A percentile compares a stretch with the other conserved stretches of the same genome.
These are phyloP conservation scores for Maniola hyperantus DNA, from an alignment of 2,888 invertebrate species.

Conservation along the genomic window DNA sequence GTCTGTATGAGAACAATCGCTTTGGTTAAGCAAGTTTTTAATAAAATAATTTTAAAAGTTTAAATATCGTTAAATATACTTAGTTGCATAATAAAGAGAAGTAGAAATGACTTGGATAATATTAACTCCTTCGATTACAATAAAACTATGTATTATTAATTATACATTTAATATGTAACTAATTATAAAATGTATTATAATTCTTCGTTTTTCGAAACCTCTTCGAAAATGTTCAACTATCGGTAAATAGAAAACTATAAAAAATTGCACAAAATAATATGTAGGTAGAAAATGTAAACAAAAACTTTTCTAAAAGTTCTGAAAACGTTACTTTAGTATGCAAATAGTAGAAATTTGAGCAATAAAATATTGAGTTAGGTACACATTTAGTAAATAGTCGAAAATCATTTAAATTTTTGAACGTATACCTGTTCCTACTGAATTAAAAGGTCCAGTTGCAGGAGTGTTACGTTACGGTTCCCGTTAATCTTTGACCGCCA, in stretches of 20 bases:
- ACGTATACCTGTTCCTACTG: not conserved
- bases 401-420: conserved; percentile 1
- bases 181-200: not conserved
- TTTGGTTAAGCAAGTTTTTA: not conserved
- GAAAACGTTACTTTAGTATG: not conserved
- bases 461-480: too few relatives aligned
- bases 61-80: conserved; percentile 6
- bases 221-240: not conserved
- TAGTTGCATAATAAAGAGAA: conserved; percentile 1
- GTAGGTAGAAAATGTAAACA: conserved; percentile 1
- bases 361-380: conserved; percentile 30
- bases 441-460: not conserved
- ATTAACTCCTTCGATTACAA: not conserved
- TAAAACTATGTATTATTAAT: conserved; percentile 1
- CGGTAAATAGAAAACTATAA: conserved; percentile 1
- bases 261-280: conserved; percentile 10
- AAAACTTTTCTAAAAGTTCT: conserved; percentile 5
- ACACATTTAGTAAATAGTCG: not conserved
- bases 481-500: too few relatives aligned
- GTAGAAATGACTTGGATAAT: conserved; percentile 13
- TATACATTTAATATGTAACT: not conserved
- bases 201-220: conserved; percentile 12
- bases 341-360: conserved; percentile 31
- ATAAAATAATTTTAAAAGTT: not conserved
- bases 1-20: not conserved